phyloP scores from a whole-genome alignment of 2,113 vertebrate species.

The Vulpes ferrilata region DNA sequence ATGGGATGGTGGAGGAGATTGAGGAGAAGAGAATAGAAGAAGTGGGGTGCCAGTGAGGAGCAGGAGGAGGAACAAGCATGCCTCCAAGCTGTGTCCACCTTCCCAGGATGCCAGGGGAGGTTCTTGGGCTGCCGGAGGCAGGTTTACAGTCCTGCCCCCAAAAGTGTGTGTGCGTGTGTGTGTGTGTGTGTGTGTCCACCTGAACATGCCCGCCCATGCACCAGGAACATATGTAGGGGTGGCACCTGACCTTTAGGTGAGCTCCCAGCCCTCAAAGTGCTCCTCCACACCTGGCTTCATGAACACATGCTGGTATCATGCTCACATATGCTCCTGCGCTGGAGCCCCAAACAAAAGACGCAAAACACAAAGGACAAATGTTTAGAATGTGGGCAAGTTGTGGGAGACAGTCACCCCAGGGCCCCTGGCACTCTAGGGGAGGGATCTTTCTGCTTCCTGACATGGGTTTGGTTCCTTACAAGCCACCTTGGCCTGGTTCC shows the following conservation, averaged over 20 bases:
- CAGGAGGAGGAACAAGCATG: rapidly evolving
- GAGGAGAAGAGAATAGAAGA: not conserved
- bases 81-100: not conserved
- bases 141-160: not conserved
- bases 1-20: not conserved
- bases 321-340: rapidly evolving
- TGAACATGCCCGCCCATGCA: rapidly evolving
- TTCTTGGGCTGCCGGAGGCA: not conserved
- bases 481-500: rapidly evolving
- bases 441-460: not conserved
- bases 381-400: not conserved
- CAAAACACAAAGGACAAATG: not conserved
- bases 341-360: not conserved
- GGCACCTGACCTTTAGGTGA: no score
- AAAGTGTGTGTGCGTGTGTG: not conserved
- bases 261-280: not conserved
- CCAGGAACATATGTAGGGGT: not conserved
- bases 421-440: not conserved
- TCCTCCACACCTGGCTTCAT: not conserved
- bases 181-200: no score
- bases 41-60: not conserved
- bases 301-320: not conserved
- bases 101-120: not conserved
- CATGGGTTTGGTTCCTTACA: not conserved
- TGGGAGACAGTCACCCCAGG: not conserved